Conservation (phyloP, 2,113 vertebrate genomes). For the Campylomormyrus numenius region DNA sequence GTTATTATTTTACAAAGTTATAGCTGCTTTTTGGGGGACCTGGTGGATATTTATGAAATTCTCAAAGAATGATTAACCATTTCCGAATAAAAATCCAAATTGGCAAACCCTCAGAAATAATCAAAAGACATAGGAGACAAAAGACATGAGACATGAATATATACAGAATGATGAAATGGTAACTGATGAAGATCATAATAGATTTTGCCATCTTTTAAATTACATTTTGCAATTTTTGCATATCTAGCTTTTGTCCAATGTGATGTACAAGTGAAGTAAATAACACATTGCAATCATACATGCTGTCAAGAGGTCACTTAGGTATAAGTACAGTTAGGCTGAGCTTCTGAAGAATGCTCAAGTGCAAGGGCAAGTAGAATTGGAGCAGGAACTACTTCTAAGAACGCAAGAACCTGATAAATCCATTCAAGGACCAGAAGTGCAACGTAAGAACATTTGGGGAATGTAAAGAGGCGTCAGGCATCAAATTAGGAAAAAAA, state of each 20-base stretch:
- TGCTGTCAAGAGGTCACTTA: background rate
- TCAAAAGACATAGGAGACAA: background rate
- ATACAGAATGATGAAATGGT: background rate
- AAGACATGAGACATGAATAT: background rate
- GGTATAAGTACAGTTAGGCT: background rate
- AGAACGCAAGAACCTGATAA: background rate
- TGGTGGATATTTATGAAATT: background rate
- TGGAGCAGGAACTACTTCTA: background rate
- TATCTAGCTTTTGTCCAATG: background rate
- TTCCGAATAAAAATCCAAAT: background rate
- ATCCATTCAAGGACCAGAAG: background rate
- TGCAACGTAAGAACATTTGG: background rate
- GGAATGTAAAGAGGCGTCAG: background rate
- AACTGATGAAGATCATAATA: background rate
- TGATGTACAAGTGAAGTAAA: background rate
- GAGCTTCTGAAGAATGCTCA: background rate
- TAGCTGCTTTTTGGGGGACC: background rate
- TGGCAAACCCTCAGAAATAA: background rate
- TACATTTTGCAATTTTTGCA: background rate
- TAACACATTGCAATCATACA: background rate
- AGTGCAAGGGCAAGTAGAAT: background rate
- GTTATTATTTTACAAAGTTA: background rate
- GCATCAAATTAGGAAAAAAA: background rate
- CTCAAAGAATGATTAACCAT: background rate
- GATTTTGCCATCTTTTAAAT: background rate